A percentile compares a stretch with the other conserved stretches of the same genome.
Conservation (phyloP, 2,888 invertebrate species). For the Lithophane semibrunnea region DNA sequence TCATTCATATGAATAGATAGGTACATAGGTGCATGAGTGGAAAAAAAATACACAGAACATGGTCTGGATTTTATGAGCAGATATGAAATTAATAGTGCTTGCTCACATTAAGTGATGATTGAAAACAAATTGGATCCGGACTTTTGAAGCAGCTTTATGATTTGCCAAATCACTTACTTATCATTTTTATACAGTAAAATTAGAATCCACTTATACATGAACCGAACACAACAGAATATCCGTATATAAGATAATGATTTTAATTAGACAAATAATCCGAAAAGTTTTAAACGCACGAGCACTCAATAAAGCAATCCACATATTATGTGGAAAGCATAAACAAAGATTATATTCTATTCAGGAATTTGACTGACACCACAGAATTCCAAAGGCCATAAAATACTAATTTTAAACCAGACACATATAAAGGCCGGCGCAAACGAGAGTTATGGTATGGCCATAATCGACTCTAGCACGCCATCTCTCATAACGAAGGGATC, state of each 20-base stretch:
- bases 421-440: slow-evolving; percentile 73
- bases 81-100: slow-evolving; percentile 57
- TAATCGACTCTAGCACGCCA: slow-evolving; percentile 76
- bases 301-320: slow-evolving; percentile 38
- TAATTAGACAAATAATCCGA: not conserved
- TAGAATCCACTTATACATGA: not conserved
- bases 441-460: slow-evolving; percentile 72
- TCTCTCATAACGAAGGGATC: slow-evolving; percentile 72
- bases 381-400: slow-evolving; percentile 70
- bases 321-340: slow-evolving; percentile 49
- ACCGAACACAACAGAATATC: not conserved
- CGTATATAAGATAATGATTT: not conserved
- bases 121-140: slow-evolving; percentile 29
- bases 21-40: slow-evolving; percentile 30
- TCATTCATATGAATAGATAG: slow-evolving; percentile 61
- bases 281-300: not conserved
- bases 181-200: not conserved
- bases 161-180: not conserved
- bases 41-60: slow-evolving; percentile 55
- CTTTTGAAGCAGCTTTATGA: slow-evolving; percentile 13
- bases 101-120: slow-evolving; percentile 46
- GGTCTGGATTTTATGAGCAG: slow-evolving; percentile 51
- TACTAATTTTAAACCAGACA: slow-evolving; percentile 76
- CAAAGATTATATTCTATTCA: slow-evolving; percentile 56
- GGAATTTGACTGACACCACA: slow-evolving; percentile 66